phyloP scores from a whole-genome alignment of 1,140 invertebrate genomes.

The Brachionus koreanus region DNA sequence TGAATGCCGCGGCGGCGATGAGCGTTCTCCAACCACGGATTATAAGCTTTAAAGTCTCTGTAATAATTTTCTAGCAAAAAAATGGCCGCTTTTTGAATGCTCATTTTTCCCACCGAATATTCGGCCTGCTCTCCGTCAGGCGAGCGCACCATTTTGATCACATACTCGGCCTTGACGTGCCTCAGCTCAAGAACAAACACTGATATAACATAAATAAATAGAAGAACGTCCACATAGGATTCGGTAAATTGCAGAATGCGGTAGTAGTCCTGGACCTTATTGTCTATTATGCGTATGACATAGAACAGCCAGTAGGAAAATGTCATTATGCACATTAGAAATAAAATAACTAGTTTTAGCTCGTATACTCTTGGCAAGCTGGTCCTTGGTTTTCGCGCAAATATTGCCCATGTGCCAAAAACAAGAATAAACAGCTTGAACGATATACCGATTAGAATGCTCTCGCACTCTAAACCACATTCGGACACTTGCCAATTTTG shows the following conservation, averaged over 20 bases:
- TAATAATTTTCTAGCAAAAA: conserved; percentile 91
- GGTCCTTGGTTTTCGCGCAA: conserved; percentile 62
- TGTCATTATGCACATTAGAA: conserved; percentile 81
- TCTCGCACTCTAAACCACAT: conserved; percentile 81
- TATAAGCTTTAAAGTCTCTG: conserved; percentile 90
- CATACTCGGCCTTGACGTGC: conserved; percentile 81
- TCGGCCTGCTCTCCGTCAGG: conserved; percentile 74
- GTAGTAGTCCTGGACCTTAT: conserved; percentile 53
- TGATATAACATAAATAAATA: conserved; percentile 91
- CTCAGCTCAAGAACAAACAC: conserved; percentile 85
- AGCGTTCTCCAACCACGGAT: conserved; percentile 71
- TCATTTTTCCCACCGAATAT: conserved; percentile 82
- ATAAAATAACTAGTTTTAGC: conserved; percentile 77
- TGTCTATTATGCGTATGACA: conserved; percentile 72
- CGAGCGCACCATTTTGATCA: conserved; percentile 82
- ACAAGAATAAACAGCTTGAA: conserved; percentile 84
- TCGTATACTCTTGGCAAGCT: conserved; percentile 87
- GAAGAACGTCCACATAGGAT: conserved; percentile 80
- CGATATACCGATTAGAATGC: conserved; percentile 79
- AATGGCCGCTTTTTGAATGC: conserved; percentile 87
- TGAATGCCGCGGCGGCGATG: conserved; percentile 1
- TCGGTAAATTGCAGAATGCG: conserved; percentile 82
- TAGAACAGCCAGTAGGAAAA: conserved; percentile 98
- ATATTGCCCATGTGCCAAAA: conserved; percentile 80
- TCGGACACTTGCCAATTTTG: conserved; percentile 48